Evolutionary conservation across 1,140 invertebrate species (phyloP).

Genomic region (Ceratoteleas bidentatus): DNA sequence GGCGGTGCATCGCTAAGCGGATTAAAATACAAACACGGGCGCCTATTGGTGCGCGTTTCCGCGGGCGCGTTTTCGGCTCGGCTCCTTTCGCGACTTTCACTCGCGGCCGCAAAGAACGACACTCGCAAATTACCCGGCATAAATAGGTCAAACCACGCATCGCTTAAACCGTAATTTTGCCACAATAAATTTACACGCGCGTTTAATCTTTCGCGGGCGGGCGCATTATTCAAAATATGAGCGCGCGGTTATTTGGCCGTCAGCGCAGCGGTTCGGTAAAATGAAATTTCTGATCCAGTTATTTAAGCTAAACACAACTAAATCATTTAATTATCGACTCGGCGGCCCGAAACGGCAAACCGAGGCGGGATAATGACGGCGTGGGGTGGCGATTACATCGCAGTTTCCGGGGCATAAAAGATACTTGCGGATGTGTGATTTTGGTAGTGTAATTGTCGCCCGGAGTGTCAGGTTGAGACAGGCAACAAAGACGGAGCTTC

Average conservation of each 20-base stretch:
- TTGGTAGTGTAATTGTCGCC: constrained; percentile 63
- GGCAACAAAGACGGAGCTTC: constrained; percentile 49
- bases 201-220: no score
- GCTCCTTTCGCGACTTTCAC: background rate
- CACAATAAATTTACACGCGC: no score
- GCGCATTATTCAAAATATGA: background rate
- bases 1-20: background rate
- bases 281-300: constrained; percentile 22
- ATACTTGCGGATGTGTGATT: constrained; percentile 62
- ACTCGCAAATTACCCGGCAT: no score
- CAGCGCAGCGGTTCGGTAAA: background rate
- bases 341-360: constrained; percentile 10
- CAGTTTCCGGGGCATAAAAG: constrained; percentile 54
- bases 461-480: constrained; percentile 53
- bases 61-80: background rate
- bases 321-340: constrained; percentile 42
- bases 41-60: no score
- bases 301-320: constrained; percentile 28
- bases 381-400: constrained; percentile 37
- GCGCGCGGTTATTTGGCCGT: background rate
- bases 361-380: constrained; percentile 11
- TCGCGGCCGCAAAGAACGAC: no score
- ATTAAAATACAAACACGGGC: constrained; percentile 11
- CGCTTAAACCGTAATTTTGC: no score
- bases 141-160: no score